Percentiles rank a stretch among this genome's conserved stretches.
Evolutionary conservation across 2,797 vertebrate genomes (phyloP).

Genomic region (Helarctos malayanus): DNA sequence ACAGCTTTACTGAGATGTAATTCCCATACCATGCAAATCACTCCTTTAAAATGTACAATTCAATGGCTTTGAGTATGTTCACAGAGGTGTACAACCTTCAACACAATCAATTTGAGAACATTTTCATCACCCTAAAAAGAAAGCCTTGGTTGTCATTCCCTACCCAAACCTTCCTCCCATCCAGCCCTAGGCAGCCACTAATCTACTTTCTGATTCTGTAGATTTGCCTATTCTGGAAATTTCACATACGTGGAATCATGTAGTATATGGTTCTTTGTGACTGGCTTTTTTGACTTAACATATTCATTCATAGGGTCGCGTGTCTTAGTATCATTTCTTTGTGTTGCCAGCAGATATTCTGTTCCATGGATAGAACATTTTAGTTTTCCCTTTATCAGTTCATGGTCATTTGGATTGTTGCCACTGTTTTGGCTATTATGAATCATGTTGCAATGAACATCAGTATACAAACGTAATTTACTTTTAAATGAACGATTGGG

Average conservation of each 20-base stretch:
- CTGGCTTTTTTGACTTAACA: not conserved
- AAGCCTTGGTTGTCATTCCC: not conserved
- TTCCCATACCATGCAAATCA: not conserved
- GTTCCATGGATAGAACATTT: not conserved
- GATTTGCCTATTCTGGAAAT: not conserved
- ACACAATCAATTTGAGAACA: not conserved
- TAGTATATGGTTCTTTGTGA: not conserved
- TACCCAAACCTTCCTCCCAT: not conserved
- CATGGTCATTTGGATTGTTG: not conserved
- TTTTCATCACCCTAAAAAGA: not conserved
- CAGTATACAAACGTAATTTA: not conserved
- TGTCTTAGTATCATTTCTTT: not conserved
- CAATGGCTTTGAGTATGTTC: not conserved
- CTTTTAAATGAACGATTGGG: not conserved
- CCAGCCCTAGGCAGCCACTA: not conserved
- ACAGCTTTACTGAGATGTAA: conserved; percentile 13
- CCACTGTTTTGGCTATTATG: not conserved
- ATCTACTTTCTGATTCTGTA: not conserved
- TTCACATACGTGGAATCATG: not conserved
- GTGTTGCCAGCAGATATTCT: not conserved
- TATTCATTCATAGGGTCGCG: not conserved
- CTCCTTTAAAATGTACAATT: not conserved
- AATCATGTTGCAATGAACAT: not conserved
- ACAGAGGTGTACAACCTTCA: not conserved
- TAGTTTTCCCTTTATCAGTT: not conserved